Base-by-base conservation (phyloP, 2,888 invertebrate species). In the Phengaris alcon region DNA sequence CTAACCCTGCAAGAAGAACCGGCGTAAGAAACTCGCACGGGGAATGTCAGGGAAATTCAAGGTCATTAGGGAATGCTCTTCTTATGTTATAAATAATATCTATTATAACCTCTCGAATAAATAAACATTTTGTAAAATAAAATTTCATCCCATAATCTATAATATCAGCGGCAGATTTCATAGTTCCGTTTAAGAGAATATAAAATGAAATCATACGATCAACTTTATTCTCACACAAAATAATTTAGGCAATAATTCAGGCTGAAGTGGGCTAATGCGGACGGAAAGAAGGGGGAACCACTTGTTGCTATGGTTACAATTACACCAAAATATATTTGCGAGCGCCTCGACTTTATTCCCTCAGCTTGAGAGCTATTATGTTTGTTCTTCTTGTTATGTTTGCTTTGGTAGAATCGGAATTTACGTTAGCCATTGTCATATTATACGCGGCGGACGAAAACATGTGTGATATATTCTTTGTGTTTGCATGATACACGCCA, bases 271-370 rank as follows among this genome's bases (percentile, higher is more conserved):
- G 79, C 81, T 79, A 77, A 82, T 82, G 81, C 81, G 81, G 80
- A 81, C 79, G 78, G 80, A 44, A 64, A 80, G 79, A 80, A 78
- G 83, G 81, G 82, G 81, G 82, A 81, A 81, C 84, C 85, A 90
- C 90, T 85, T 90, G 90, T 90, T 90, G 90, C 88, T 88, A 89
- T 87, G 85, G 86, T 84, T 79, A 89, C 86, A 78, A 80, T 78
- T 78, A 77, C 75, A 80, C 83, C 77, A 82, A 79, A 77, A 80
- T 76, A 78, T 75, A 74, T 80, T 78, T 78, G 75, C 76, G 75
- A 81, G 77, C 44, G 44, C 12, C 52, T 10, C 44, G 64, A 68
- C 68, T 48, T 75, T 46, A 22, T 3, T n/a, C 7, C 64, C 13
- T 64, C 6, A 15, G 44, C 52, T 48, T 59, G 64, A 54, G 72